These are phyloP conservation scores for Platalea minor DNA, from an alignment of 2,797 vertebrate genomes.

Conservation along the genomic window DNA sequence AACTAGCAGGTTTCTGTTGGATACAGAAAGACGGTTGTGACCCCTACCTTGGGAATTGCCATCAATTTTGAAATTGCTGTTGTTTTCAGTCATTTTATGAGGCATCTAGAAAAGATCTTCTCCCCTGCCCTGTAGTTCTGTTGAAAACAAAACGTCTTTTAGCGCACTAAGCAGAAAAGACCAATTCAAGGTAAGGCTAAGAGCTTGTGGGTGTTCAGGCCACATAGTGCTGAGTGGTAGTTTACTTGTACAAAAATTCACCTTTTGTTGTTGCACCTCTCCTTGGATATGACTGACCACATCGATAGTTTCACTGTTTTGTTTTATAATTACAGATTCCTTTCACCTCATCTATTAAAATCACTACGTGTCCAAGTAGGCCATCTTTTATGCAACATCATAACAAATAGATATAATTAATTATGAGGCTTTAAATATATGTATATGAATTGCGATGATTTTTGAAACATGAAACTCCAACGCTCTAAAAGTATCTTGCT, in stretches of 20 bases:
- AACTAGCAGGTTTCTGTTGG: neutral
- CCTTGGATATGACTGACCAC: neutral
- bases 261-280: neutral
- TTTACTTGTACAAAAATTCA: neutral
- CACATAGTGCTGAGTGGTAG: neutral
- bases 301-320: neutral
- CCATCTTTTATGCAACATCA: neutral
- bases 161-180: neutral
- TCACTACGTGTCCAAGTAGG: neutral
- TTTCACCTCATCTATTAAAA: constrained; percentile 20
- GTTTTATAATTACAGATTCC: neutral
- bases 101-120: neutral
- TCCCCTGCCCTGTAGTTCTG: neutral
- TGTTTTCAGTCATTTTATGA: neutral
- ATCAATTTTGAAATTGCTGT: neutral
- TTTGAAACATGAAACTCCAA: neutral
- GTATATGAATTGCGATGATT: neutral
- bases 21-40: neutral
- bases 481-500: neutral
- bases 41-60: neutral
- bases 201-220: neutral
- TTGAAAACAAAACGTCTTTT: neutral
- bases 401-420: neutral
- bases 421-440: neutral
- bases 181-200: neutral